These are phyloP conservation scores for Brachylomia viminalis DNA, from an alignment of 2,888 invertebrate genomes.

Conservation along the genomic window DNA sequence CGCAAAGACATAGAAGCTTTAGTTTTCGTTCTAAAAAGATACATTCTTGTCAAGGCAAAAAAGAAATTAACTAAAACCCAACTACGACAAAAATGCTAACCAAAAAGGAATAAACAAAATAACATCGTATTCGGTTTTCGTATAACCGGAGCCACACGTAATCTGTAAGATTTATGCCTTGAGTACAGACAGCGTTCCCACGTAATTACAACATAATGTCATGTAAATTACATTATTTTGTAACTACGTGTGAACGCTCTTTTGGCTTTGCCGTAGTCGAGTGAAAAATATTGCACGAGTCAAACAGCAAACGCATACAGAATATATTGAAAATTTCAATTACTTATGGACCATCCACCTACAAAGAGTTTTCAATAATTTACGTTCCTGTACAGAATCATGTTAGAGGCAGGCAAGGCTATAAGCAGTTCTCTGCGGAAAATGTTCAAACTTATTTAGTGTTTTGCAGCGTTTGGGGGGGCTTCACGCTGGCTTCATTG, in stretches of 20 bases:
- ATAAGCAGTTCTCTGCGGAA: conserved; percentile 43
- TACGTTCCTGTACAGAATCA: background rate
- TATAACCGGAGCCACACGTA: background rate
- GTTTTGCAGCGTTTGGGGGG: conserved; percentile 52
- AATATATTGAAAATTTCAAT: background rate
- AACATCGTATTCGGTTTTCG: background rate
- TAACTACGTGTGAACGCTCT: background rate
- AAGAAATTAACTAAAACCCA: background rate
- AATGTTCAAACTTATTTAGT: conserved; percentile 61
- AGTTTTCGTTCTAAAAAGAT: background rate
- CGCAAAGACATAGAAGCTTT: background rate
- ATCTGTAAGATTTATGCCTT: background rate
- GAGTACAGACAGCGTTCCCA: too few relatives aligned
- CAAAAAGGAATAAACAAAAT: background rate
- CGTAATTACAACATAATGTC: too few relatives aligned
- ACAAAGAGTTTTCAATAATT: conserved; percentile 24
- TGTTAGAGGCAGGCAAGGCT: conserved; percentile 19
- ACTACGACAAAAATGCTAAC: background rate
- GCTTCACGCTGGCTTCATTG: conserved; percentile 62
- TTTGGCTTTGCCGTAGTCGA: background rate
- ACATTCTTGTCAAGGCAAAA: background rate
- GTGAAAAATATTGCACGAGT: background rate
- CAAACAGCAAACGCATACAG: background rate
- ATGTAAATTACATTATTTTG: background rate
- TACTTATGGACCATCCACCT: background rate